phyloP scores from a whole-genome alignment of 2,113 vertebrate genomes.

The Toxotes chatareus region DNA sequence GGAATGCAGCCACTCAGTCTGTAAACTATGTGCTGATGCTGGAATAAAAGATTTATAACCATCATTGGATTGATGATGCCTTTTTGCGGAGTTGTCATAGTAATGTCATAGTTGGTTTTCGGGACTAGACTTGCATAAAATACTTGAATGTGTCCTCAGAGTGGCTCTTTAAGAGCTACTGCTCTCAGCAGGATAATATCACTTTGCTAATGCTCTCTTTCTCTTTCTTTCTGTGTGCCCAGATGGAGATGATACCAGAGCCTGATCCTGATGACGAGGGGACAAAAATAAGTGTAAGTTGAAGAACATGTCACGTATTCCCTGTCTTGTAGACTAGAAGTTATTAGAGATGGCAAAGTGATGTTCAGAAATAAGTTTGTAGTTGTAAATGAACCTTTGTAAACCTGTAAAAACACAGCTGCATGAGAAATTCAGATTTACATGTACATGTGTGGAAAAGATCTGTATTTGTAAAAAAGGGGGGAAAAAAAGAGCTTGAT shows the following conservation, averaged over 20 bases:
- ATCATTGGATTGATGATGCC: constrained; percentile 29
- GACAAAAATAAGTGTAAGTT: constrained; percentile 87
- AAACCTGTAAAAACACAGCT: too few relatives aligned
- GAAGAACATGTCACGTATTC: neutral
- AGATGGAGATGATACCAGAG: constrained; percentile 84
- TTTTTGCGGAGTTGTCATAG: neutral
- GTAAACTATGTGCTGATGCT: constrained; percentile 49
- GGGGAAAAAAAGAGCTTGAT: too few relatives aligned
- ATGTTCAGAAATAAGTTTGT: neutral
- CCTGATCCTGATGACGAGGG: constrained; percentile 84
- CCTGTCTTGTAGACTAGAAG: neutral
- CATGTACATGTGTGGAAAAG: too few relatives aligned
- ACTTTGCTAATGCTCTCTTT: constrained; percentile 30
- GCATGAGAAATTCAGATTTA: too few relatives aligned
- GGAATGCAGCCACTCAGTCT: constrained; percentile 30
- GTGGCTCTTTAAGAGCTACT: neutral
- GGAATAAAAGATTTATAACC: constrained; percentile 63
- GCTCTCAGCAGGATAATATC: neutral
- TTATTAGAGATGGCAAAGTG: too few relatives aligned
- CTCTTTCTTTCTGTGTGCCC: constrained; percentile 49
- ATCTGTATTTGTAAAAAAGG: neutral
- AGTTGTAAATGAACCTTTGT: neutral
- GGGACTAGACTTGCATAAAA: constrained; percentile 3
- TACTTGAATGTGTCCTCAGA: neutral
- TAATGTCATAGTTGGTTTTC: constrained; percentile 29